A percentile compares a stretch with the other conserved stretches of the same genome.
Evolutionary conservation across 1,140 invertebrate genomes (phyloP).

Genomic region (Macrosteles quadrilineatus): DNA sequence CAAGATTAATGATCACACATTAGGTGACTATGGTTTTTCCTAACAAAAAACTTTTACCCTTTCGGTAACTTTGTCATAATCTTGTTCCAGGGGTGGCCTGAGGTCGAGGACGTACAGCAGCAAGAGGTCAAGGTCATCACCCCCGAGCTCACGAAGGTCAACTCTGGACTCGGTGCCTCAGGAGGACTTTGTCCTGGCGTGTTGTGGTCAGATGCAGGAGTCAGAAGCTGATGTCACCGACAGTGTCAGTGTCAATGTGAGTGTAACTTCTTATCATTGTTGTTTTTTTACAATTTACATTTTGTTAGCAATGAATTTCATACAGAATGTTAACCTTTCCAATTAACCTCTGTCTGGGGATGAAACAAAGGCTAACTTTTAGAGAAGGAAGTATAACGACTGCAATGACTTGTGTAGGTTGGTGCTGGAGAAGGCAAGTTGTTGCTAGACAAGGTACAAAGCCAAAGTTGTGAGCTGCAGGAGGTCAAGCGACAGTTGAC

Average conservation of each 20-base stretch:
- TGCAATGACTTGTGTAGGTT: not conserved
- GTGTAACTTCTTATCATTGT: constrained; percentile 3
- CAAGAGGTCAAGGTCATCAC: constrained; percentile 64
- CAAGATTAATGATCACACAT: too few relatives aligned
- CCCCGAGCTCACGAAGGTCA: constrained; percentile 63
- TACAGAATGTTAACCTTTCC: too few relatives aligned
- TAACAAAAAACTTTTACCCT: too few relatives aligned
- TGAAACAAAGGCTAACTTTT: too few relatives aligned
- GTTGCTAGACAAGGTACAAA: constrained; percentile 42
- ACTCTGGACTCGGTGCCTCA: constrained; percentile 66
- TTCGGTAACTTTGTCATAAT: too few relatives aligned
- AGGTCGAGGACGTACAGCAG: constrained; percentile 40
- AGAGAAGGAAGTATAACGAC: too few relatives aligned
- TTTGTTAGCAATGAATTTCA: too few relatives aligned
- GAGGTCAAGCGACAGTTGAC: constrained; percentile 61
- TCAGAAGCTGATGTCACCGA: constrained; percentile 51
- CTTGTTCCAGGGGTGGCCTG: constrained; percentile 35
- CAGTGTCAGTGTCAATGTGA: constrained; percentile 46
- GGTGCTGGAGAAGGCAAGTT: constrained; percentile 8
- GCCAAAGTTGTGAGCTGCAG: constrained; percentile 67
- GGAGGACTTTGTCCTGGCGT: constrained; percentile 57
- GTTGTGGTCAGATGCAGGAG: constrained; percentile 49
- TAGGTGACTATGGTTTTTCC: too few relatives aligned
- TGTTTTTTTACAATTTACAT: not conserved
- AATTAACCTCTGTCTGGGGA: too few relatives aligned